Percentiles rank a stretch among this genome's conserved stretches.
Evolutionary conservation across 2,113 vertebrate species (phyloP).

Genomic region (Protobothrops flavoviridis): DNA sequence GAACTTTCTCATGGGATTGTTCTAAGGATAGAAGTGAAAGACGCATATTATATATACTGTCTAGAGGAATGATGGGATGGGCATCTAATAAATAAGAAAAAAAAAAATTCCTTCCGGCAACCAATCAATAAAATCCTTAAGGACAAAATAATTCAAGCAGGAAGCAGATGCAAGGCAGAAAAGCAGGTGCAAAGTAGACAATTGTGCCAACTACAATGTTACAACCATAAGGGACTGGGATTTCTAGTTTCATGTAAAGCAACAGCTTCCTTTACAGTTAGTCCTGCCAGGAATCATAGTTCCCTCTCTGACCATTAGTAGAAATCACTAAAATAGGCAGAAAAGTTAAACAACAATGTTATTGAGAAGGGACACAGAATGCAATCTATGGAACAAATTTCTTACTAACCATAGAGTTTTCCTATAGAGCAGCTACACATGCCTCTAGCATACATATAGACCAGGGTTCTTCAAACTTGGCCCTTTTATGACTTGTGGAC

Average conservation of each 20-base stretch:
- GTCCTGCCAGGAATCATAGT: background rate
- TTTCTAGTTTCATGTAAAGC: background rate
- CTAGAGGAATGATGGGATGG: background rate
- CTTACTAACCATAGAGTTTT: background rate
- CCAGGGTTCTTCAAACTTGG: no score
- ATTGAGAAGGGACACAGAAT: background rate
- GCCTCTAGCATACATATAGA: background rate
- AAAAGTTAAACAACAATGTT: background rate
- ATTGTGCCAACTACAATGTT: background rate
- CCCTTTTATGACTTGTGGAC: no score
- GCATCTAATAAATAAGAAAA: background rate
- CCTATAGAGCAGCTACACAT: background rate
- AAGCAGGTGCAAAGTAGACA: background rate
- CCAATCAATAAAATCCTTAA: background rate
- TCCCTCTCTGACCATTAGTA: background rate
- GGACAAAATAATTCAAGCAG: background rate
- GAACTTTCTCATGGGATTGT: background rate
- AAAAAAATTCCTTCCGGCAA: background rate
- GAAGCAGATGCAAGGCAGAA: background rate
- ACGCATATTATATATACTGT: background rate
- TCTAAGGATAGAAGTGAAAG: background rate
- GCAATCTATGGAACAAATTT: background rate
- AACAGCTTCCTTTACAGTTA: background rate
- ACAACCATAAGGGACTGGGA: background rate
- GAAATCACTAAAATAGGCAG: background rate